phyloP scores from a whole-genome alignment of 2,888 invertebrate genomes.

The Andrena trimmerana region DNA sequence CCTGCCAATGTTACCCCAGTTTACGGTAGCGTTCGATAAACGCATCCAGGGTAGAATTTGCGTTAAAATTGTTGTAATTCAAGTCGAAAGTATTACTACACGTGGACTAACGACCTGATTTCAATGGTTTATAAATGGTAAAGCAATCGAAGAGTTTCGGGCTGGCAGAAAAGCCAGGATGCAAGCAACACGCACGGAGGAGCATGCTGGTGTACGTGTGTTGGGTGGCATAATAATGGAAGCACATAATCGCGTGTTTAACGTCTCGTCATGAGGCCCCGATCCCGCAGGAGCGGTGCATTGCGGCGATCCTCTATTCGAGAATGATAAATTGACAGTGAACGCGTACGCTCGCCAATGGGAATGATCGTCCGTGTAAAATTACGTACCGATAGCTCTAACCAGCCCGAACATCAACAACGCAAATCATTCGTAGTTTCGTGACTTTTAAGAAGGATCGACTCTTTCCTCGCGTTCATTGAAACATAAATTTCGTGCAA shows the following conservation, averaged over 20 bases:
- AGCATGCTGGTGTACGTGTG: slow-evolving; percentile 7
- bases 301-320: slow-evolving; percentile 60
- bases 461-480: background rate
- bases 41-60: background rate
- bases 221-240: slow-evolving; percentile 64
- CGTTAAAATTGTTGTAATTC: background rate
- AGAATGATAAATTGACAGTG: slow-evolving; percentile 68
- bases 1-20: no score
- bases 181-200: background rate
- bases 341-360: slow-evolving; percentile 54
- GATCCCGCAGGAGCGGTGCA: slow-evolving; percentile 49
- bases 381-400: slow-evolving; percentile 54
- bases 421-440: background rate
- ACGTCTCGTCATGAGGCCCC: slow-evolving; percentile 60
- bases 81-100: no score
- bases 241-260: slow-evolving; percentile 70
- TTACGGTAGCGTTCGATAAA: background rate
- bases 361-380: slow-evolving; percentile 62
- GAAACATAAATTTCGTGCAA: background rate
- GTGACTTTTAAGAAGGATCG: background rate
- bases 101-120: no score
- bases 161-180: background rate
- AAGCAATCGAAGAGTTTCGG: background rate
- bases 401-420: slow-evolving; percentile 22
- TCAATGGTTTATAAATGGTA: background rate